These are phyloP conservation scores for Rhingia rostrata DNA, from an alignment of 2,888 invertebrate species.

Conservation along the genomic window DNA sequence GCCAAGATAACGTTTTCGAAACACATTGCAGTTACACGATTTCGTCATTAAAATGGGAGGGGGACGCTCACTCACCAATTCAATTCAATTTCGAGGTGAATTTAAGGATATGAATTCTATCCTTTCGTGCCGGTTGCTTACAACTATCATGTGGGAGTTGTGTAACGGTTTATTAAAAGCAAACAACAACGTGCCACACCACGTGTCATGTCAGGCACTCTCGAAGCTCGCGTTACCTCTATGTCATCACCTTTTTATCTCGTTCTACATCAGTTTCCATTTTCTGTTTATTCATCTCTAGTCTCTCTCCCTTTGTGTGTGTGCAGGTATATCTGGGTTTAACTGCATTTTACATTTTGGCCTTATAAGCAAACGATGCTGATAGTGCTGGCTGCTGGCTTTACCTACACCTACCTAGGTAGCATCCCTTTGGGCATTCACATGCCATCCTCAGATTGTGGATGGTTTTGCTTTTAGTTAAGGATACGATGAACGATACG, in stretches of 20 bases:
- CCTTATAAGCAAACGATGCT: slow-evolving; percentile 51
- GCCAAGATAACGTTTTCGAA: slow-evolving; percentile 24
- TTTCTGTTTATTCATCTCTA: slow-evolving; percentile 9
- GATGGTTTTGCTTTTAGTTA: slow-evolving; percentile 14
- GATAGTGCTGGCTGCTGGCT: slow-evolving; percentile 9
- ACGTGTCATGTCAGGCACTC: slow-evolving; percentile 40
- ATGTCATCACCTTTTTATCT: slow-evolving; percentile 24
- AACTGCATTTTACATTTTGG: slow-evolving; percentile 44
- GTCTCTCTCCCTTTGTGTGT: neutral
- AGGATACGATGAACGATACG: neutral
- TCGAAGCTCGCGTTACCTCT: neutral
- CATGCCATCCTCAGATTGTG: slow-evolving; percentile 38
- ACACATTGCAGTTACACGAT: slow-evolving; percentile 30
- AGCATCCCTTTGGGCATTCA: slow-evolving; percentile 35
- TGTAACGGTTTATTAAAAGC: slow-evolving; percentile 48
- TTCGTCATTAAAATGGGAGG: slow-evolving; percentile 21
- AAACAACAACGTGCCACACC: slow-evolving; percentile 36
- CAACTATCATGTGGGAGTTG: slow-evolving; percentile 17
- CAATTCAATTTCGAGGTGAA: slow-evolving; percentile 32
- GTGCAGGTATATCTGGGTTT: neutral
- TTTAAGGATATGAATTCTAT: slow-evolving; percentile 1
- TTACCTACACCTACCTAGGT: slow-evolving; percentile 21
- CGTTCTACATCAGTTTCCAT: neutral
- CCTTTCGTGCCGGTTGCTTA: slow-evolving; percentile 11
- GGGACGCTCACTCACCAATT: neutral